Evolutionary conservation across 1,140 invertebrate species (phyloP).

Genomic region (Cherax quadricarinatus): DNA sequence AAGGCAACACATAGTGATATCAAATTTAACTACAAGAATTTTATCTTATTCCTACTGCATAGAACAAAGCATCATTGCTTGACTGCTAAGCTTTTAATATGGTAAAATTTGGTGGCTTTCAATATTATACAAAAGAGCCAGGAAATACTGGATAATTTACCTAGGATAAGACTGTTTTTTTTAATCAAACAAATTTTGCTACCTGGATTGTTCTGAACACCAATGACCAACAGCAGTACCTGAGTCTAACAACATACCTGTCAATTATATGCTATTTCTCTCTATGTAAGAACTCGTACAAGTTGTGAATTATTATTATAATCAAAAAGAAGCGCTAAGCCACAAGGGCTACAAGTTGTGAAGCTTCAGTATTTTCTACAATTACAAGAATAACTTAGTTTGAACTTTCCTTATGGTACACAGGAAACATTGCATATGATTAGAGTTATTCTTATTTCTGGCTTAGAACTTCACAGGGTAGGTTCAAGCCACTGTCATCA

Average conservation of each 20-base stretch:
- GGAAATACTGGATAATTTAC: background rate
- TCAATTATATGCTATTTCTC: background rate
- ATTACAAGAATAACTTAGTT: background rate
- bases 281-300: background rate
- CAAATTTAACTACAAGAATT: conserved; percentile 31
- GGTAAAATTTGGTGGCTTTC: background rate
- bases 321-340: too few species aligned
- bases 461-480: background rate
- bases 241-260: background rate
- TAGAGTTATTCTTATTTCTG: background rate
- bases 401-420: background rate
- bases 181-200: background rate
- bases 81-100: conserved; percentile 23
- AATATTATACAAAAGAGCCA: background rate
- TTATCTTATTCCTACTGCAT: conserved; percentile 32
- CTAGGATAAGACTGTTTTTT: background rate
- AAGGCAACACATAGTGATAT: conserved; percentile 45
- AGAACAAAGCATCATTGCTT: conserved; percentile 37
- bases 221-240: background rate
- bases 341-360: background rate
- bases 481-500: background rate
- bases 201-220: background rate
- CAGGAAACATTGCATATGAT: background rate
- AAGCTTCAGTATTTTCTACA: background rate
- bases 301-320: too few species aligned